Evolutionary conservation across 2,113 vertebrate genomes (phyloP), one percentile per base, ranked within the genome.

Genomic region (Colinus virginianus): DNA sequence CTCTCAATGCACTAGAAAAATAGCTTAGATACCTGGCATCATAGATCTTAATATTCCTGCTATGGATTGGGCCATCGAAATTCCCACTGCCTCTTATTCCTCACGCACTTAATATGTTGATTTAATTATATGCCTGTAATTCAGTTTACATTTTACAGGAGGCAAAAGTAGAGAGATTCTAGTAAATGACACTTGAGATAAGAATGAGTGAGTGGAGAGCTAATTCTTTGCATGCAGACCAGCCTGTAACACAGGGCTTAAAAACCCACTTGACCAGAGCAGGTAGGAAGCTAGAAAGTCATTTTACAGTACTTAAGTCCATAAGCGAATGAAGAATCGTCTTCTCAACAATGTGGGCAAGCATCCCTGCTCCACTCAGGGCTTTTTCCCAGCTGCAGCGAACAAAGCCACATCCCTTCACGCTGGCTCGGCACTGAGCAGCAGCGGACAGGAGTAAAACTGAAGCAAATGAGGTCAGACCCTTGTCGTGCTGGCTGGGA

Each of bases 91-190:
- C n/a, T 87, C 84, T 89, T 90, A 93, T 70, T 89, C 74, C 46
- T 90, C 88, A 92, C 9, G 66, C 66, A 74, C 71, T 92, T 72
- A 82, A 62, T 76, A 83, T 32, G 26, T 61, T 95, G 74, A 95
- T 94, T 93, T 92, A 96, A 96, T 95, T 90, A 95, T 8, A 79
- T 9, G 68, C 51, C 62, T 90, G 49, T 89, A 96, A 96, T 91
- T 93, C 80, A 71, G 56, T 94, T 94, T 87, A 94, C 43, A 79
- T 85, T 94, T 89, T 70, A 95, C 58, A 88, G 51, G 46, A 93
- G 85, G 74, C 42, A 94, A 86, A 91, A 91, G 82, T 83, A 95
- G 76, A 84, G 58, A 78, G 42, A 83, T 89, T 95, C 88, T 66
- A 88, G 86, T 87, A 89, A 96, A 94, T 72, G 80, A 87, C 86